phyloP scores from a whole-genome alignment of 2,113 vertebrate genomes.

The Bos indicus region DNA sequence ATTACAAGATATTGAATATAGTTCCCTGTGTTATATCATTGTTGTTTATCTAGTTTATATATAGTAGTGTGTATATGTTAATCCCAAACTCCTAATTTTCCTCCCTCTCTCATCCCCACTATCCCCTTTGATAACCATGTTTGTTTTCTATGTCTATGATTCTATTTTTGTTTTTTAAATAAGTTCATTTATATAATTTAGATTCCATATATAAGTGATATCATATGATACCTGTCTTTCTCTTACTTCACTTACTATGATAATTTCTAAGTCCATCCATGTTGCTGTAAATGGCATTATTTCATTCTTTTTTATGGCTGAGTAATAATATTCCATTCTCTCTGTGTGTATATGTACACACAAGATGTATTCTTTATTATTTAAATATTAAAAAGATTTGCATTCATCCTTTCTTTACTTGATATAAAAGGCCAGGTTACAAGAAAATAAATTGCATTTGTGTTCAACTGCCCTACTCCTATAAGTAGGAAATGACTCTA shows the following conservation, averaged over 20 bases:
- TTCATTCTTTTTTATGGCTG: not conserved
- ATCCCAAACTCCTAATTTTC: not conserved
- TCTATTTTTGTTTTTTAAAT: not conserved
- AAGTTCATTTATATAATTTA: not conserved
- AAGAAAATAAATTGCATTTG: slow-evolving; percentile 3
- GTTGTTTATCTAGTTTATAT: not conserved
- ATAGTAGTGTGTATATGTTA: not conserved
- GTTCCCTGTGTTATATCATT: not conserved
- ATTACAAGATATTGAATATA: not conserved
- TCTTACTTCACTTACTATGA: not conserved
- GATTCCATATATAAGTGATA: not conserved
- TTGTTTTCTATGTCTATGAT: not conserved
- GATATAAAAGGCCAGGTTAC: not conserved
- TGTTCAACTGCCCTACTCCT: not conserved
- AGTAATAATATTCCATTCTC: not conserved
- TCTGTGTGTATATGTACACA: not conserved
- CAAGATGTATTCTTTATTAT: not conserved
- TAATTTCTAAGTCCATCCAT: not conserved
- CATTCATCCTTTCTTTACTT: not conserved
- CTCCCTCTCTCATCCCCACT: not conserved
- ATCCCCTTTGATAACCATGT: not conserved
- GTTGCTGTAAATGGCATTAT: not conserved
- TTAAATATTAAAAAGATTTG: not conserved
- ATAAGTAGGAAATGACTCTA: not conserved
- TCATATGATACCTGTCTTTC: not conserved